Percentiles rank a stretch among this genome's conserved stretches.
phyloP scores from a whole-genome alignment of 2,797 vertebrate genomes.

The Malacoraja senta region DNA sequence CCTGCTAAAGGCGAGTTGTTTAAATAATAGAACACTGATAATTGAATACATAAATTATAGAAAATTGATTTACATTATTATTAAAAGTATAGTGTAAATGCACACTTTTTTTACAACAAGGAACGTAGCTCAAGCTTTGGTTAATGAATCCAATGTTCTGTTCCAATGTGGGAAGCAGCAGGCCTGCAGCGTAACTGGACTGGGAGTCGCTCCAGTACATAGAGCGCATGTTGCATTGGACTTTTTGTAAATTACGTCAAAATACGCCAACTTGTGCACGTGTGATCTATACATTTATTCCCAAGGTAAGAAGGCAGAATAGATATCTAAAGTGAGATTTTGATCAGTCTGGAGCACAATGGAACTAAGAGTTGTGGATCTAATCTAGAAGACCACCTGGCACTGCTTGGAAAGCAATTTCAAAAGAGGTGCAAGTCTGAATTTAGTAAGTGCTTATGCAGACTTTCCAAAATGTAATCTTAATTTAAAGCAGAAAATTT shows the following conservation, averaged over 20 bases:
- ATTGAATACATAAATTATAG: background rate
- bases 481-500: no score
- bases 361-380: background rate
- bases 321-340: background rate
- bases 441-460: conserved; percentile 11
- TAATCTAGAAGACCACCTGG: background rate
- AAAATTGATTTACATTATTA: background rate
- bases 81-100: background rate
- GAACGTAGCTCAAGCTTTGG: background rate
- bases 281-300: no score
- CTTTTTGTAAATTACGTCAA: no score
- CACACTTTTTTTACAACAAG: background rate
- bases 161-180: background rate
- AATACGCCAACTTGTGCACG: no score
- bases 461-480: background rate
- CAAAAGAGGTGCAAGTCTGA: background rate
- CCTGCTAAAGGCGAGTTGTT: background rate
- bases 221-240: no score
- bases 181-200: background rate
- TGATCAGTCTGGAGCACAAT: background rate
- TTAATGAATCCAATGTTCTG: background rate
- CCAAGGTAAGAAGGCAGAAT: background rate
- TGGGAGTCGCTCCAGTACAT: background rate
- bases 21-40: background rate
- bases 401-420: background rate